These are phyloP conservation scores for Corythaixoides concolor DNA, from an alignment of 2,113 vertebrate genomes.

Conservation along the genomic window DNA sequence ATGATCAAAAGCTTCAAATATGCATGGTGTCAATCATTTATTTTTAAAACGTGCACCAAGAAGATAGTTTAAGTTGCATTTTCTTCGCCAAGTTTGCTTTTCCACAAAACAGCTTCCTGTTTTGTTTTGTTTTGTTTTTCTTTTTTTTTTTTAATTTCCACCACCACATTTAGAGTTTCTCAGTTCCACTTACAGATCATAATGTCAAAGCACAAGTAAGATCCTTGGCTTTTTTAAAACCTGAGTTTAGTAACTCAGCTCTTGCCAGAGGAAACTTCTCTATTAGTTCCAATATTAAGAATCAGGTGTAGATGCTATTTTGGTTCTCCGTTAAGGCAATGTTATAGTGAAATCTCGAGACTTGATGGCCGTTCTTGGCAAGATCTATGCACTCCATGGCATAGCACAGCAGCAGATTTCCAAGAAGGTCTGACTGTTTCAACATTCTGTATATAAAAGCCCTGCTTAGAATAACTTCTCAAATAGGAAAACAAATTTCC, in stretches of 20 bases:
- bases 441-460: neutral
- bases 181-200: neutral
- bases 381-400: neutral
- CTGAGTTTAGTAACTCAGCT: neutral
- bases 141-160: neutral
- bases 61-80: neutral
- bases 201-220: neutral
- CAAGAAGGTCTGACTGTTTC: neutral
- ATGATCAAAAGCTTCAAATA: conserved; percentile 20
- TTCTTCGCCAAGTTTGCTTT: neutral
- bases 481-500: neutral
- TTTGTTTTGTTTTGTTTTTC: neutral
- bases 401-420: neutral
- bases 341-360: neutral
- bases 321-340: rapidly evolving
- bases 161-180: neutral
- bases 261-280: neutral
- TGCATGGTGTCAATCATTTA: neutral
- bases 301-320: neutral
- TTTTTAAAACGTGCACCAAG: neutral
- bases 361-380: neutral
- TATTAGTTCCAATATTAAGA: neutral
- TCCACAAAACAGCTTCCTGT: rapidly evolving
- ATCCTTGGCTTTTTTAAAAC: neutral
- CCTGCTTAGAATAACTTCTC: neutral